Evolutionary conservation across 2,888 invertebrate genomes (phyloP).

Genomic region (Oscheius onirici): DNA sequence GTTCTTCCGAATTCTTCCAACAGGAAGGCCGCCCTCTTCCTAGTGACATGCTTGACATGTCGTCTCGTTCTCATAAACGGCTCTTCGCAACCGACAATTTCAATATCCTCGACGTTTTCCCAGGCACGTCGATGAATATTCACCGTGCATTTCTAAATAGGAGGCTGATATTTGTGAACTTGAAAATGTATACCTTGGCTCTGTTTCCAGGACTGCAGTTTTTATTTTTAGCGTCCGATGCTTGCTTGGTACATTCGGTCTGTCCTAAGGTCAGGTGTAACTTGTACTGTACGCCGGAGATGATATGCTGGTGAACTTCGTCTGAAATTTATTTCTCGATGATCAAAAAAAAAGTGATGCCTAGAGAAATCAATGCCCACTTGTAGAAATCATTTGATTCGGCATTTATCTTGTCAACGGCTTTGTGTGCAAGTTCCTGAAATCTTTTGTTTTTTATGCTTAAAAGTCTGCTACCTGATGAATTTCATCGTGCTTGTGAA

Average conservation of each 20-base stretch:
- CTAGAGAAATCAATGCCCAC: slow-evolving; percentile 41
- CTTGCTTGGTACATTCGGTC: slow-evolving; percentile 57
- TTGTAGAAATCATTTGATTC: slow-evolving; percentile 57
- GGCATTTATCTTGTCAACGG: slow-evolving; percentile 52
- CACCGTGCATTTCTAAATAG: slow-evolving; percentile 42
- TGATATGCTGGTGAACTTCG: slow-evolving; percentile 34
- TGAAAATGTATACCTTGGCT: not conserved
- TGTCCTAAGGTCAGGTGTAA: slow-evolving; percentile 52
- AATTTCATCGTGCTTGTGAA: slow-evolving; percentile 14
- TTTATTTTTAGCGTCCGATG: not conserved
- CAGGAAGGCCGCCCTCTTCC: not conserved
- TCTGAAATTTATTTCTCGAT: slow-evolving; percentile 12
- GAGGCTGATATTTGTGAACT: not conserved
- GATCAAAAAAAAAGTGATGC: not conserved
- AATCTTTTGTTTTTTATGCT: not conserved
- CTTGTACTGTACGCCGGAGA: slow-evolving; percentile 57
- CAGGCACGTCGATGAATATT: slow-evolving; percentile 39
- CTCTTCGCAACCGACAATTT: slow-evolving; percentile 38
- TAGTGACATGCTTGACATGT: not conserved
- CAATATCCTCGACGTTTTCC: slow-evolving; percentile 45
- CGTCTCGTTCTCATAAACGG: slow-evolving; percentile 18
- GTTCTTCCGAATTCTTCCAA: slow-evolving; percentile 37
- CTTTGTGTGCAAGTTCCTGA: slow-evolving; percentile 51
- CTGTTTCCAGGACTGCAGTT: slow-evolving; percentile 2
- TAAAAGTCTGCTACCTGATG: not conserved